Evolutionary conservation across 2,888 invertebrate genomes (phyloP).

Genomic region (Caenorhabditis sp.): DNA sequence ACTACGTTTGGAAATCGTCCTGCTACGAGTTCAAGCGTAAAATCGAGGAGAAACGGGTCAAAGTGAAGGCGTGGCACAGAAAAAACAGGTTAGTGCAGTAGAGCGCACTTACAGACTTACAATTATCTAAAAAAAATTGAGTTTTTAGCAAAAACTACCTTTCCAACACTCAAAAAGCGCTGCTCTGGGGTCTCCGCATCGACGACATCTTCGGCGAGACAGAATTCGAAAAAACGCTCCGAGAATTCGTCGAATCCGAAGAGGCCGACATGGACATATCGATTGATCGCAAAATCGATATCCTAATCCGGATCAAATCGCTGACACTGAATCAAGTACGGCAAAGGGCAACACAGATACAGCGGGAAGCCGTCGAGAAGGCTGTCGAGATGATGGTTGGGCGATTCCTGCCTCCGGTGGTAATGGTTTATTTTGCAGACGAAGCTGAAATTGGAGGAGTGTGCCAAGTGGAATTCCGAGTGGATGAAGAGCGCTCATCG

Average conservation of each 20-base stretch:
- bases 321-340: conserved; percentile 24
- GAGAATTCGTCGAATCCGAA: conserved; percentile 14
- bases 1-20: not conserved
- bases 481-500: conserved; percentile 16
- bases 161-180: not conserved
- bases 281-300: conserved; percentile 40
- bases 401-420: no score
- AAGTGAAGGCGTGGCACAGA: not conserved
- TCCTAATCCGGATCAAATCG: conserved; percentile 18
- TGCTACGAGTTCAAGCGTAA: not conserved
- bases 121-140: no score
- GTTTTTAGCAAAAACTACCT: conserved; percentile 8
- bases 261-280: conserved; percentile 10
- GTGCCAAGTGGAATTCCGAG: not conserved
- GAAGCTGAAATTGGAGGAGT: not conserved
- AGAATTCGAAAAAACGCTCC: conserved; percentile 24
- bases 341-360: conserved; percentile 18
- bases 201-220: conserved; percentile 23
- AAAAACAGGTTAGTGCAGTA: not conserved
- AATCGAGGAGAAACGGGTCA: not conserved
- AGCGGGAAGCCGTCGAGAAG: conserved; percentile 26
- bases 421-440: conserved; percentile 11
- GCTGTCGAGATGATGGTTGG: conserved; percentile 48
- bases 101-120: not conserved
- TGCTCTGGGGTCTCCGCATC: conserved; percentile 4